Conservation (phyloP, 2,113 vertebrate genomes). For the Cavia porcellus region DNA sequence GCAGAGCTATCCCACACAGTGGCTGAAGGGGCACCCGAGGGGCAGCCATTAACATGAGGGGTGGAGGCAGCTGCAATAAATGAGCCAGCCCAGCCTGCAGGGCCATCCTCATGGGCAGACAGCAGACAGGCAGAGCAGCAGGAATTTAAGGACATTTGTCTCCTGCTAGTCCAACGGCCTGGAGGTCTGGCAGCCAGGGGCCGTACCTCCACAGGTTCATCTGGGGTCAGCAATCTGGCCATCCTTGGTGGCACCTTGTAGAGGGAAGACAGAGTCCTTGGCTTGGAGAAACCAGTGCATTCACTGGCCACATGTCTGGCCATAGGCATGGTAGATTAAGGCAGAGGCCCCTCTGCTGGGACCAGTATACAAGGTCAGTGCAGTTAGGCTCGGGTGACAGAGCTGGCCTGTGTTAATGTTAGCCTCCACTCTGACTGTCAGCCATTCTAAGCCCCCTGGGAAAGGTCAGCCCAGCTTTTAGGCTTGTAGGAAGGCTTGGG, state of each 20-base stretch:
- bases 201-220: neutral
- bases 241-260: neutral
- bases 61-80: neutral
- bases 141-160: neutral
- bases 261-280: neutral
- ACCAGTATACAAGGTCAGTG: too few species aligned
- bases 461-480: neutral
- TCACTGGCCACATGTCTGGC: neutral
- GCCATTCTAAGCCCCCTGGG: neutral
- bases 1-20: neutral
- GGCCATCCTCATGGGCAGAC: neutral
- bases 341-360: neutral
- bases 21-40: neutral
- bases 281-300: neutral
- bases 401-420: neutral
- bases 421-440: neutral
- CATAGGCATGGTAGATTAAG: neutral
- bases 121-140: neutral
- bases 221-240: neutral
- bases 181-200: neutral
- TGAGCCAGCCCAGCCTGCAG: neutral
- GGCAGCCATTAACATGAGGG: neutral
- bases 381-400: too few species aligned
- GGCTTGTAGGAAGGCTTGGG: neutral
- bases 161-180: neutral